Evolutionary conservation across 2,888 invertebrate species (phyloP).

Genomic region (Xestia rhomboidea): DNA sequence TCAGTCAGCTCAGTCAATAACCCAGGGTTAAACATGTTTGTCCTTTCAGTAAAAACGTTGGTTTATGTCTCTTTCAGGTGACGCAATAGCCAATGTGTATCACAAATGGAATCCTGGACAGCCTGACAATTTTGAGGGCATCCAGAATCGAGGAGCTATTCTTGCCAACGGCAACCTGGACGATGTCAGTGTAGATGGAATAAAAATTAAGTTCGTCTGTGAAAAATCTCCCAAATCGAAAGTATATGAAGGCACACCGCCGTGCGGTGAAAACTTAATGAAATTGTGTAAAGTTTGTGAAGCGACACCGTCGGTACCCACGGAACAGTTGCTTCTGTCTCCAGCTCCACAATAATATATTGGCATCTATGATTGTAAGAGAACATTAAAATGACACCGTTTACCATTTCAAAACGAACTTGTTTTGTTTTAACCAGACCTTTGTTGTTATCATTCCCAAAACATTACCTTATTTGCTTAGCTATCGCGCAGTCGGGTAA

Average conservation of each 20-base stretch:
- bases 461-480: no score
- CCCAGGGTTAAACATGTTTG: background rate
- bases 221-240: slow-evolving; percentile 31
- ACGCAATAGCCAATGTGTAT: slow-evolving; percentile 30
- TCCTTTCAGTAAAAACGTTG: background rate
- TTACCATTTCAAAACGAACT: background rate
- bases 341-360: background rate
- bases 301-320: background rate
- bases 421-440: background rate
- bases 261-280: slow-evolving; percentile 8
- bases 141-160: slow-evolving; percentile 18
- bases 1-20: background rate
- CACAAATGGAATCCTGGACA: slow-evolving; percentile 14
- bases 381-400: background rate
- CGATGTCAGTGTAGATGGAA: background rate
- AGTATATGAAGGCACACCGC: background rate
- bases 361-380: background rate
- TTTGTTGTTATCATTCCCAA: background rate
- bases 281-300: slow-evolving; percentile 18
- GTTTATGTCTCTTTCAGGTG: slow-evolving; percentile 23
- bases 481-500: background rate
- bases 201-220: slow-evolving; percentile 27
- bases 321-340: background rate
- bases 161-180: slow-evolving; percentile 16
- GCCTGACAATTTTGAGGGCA: slow-evolving; percentile 15